Evolutionary conservation across 2,797 vertebrate genomes (phyloP), one percentile per base, ranked within the genome.

Genomic region (Bufotes viridis): DNA sequence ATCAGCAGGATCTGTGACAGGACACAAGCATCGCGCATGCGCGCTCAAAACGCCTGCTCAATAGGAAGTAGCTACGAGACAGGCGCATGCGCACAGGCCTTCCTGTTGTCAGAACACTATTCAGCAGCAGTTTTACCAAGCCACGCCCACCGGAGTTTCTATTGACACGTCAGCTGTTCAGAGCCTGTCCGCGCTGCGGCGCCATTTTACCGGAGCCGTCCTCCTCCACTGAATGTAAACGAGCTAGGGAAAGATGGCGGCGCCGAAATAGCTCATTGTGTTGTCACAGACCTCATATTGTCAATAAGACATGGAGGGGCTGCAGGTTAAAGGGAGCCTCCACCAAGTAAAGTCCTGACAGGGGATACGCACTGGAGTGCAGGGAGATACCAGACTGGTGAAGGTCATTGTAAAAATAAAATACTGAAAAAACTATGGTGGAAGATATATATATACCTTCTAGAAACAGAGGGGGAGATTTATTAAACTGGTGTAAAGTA

Each of bases 31-130:
- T 6, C 11, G 61, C 84, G 84, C 76, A 58, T 86, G 76, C 85
- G 63, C 17, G 10, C 22, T 3, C 11, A 24, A 0, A 3, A 8
- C 82, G 67, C 69, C 60, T 60, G 67, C 69, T 17, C 67, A 60
- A 17, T 57, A 42, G 4, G 17, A 0, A 5, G 4, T 29, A n/a
- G 0, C 2, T 9, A 49, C 9, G 9, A 1, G 2, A 1, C 2
- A 2, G 0, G 22, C 81, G 24, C 65, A 57, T 72, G 51, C n/a
- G 81, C 29, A 51, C 11, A 2, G 0, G n/a, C 22, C 7, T n/a
- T 34, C 61, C 61, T 12, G 1, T 12, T 1, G 10, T 3, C 10
- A 67, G 63, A 24, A 10, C 1, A 14, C 11, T 12, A 8, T 2
- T 67, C 67, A 26, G 22, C 22, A 24, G 10, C 63, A 1, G 34